These are phyloP conservation scores for Lepidocyrtoides sp. DNA, from an alignment of 2,888 invertebrate genomes.

Conservation along the genomic window DNA sequence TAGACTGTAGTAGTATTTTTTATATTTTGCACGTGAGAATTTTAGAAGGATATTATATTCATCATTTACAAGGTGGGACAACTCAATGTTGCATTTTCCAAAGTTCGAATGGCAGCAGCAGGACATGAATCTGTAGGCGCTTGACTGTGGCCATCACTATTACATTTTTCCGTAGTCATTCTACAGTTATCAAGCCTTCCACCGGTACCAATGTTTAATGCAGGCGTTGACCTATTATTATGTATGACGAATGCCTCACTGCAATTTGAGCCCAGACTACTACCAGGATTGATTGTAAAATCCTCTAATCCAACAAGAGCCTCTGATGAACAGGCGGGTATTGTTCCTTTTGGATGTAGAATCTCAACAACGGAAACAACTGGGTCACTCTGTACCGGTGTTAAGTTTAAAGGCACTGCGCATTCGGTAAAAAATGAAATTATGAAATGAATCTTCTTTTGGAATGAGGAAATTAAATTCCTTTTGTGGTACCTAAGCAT, in stretches of 20 bases:
- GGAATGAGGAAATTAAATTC: not conserved
- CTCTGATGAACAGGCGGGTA: conserved; percentile 64
- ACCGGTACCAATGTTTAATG: conserved; percentile 1
- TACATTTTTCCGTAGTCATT: not conserved
- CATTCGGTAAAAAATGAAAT: too few relatives aligned
- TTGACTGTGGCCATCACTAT: conserved; percentile 10
- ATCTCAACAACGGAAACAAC: conserved; percentile 68
- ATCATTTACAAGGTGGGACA: conserved; percentile 8
- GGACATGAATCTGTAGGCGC: not conserved
- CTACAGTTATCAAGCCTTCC: not conserved
- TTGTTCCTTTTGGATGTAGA: conserved; percentile 56
- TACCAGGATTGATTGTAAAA: too few relatives aligned
- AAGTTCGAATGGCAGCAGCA: not conserved
- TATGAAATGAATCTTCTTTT: too few relatives aligned
- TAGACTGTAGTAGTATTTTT: not conserved
- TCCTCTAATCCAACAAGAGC: conserved; percentile 45
- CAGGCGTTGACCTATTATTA: conserved; percentile 9
- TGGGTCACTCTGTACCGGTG: conserved; percentile 55
- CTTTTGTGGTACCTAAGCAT: conserved; percentile 21
- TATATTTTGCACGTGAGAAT: not conserved
- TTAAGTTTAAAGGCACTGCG: conserved; percentile 54
- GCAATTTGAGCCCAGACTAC: too few relatives aligned
- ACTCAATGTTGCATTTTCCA: conserved; percentile 3
- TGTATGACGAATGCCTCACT: not conserved
- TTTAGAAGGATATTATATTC: not conserved